Conservation (phyloP, 2,113 vertebrate species). For the Oophaga pumilio region DNA sequence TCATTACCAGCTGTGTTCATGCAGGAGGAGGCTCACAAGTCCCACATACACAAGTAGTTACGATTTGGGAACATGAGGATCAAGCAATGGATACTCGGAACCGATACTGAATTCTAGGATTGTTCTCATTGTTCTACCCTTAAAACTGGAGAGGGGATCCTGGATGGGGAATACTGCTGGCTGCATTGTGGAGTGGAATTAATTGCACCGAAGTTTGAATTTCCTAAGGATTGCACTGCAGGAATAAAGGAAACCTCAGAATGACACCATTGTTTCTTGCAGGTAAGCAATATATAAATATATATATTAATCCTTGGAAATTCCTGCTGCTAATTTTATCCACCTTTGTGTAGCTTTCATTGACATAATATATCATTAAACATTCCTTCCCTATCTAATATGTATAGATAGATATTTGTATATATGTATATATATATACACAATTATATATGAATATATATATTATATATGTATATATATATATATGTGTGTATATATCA, state of each 20-base stretch:
- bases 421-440: background rate
- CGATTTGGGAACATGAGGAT: conserved; percentile 9
- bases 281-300: conserved; percentile 13
- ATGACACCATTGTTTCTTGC: conserved; percentile 31
- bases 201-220: conserved; percentile 42
- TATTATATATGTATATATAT: no score
- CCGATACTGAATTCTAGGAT: conserved; percentile 21
- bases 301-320: background rate
- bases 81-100: conserved; percentile 33
- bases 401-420: background rate
- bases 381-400: background rate
- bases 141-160: conserved; percentile 11
- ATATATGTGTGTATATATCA: no score
- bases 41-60: conserved; percentile 18
- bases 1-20: conserved; percentile 34
- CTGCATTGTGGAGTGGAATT: conserved; percentile 34
- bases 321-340: background rate
- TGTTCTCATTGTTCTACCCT: background rate
- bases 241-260: conserved; percentile 9
- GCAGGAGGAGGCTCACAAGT: conserved; percentile 19
- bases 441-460: background rate
- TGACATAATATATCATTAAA: background rate
- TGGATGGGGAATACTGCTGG: conserved; percentile 40
- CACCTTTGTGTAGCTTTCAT: background rate
- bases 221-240: conserved; percentile 39